A percentile compares a stretch with the other conserved stretches of the same genome.
phyloP scores from a whole-genome alignment of 2,797 vertebrate genomes.

The Pachyuromys duprasi region DNA sequence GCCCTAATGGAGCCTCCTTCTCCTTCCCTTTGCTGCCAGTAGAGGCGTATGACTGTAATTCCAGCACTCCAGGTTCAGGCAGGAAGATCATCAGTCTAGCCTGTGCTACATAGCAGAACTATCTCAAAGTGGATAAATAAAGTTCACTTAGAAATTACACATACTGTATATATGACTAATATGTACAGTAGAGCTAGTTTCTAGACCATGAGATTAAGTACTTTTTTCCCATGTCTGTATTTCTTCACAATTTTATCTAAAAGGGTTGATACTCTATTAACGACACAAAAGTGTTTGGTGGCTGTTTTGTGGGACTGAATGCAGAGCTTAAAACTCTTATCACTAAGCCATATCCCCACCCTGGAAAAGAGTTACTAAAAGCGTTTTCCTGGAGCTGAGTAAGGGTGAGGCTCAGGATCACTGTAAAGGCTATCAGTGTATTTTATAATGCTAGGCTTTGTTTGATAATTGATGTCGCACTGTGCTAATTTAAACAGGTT shows the following conservation, averaged over 20 bases:
- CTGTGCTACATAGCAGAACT: no score
- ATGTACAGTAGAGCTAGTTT: constrained; percentile 23
- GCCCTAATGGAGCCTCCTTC: not conserved
- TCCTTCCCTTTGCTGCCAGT: not conserved
- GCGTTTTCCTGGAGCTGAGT: not conserved
- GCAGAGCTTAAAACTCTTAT: not conserved
- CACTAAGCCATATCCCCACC: not conserved
- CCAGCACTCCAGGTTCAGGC: no score
- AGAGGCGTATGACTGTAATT: not conserved
- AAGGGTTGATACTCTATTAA: not conserved
- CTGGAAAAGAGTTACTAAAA: constrained; percentile 10
- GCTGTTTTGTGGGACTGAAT: not conserved
- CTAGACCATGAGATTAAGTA: not conserved
- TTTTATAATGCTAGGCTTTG: constrained; percentile 16
- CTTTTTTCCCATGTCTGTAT: not conserved
- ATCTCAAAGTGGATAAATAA: not conserved
- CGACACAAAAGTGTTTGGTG: not conserved
- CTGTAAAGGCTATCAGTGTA: not conserved
- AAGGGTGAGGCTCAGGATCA: not conserved
- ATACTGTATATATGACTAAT: not conserved
- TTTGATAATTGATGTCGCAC: constrained; percentile 17
- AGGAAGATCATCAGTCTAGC: no score
- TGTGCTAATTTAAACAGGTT: constrained; percentile 84
- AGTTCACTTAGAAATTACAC: not conserved
- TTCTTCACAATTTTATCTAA: constrained; percentile 53